These are phyloP conservation scores for Paedocypris micromegethes DNA, from an alignment of 2,797 vertebrate genomes.

Conservation along the genomic window DNA sequence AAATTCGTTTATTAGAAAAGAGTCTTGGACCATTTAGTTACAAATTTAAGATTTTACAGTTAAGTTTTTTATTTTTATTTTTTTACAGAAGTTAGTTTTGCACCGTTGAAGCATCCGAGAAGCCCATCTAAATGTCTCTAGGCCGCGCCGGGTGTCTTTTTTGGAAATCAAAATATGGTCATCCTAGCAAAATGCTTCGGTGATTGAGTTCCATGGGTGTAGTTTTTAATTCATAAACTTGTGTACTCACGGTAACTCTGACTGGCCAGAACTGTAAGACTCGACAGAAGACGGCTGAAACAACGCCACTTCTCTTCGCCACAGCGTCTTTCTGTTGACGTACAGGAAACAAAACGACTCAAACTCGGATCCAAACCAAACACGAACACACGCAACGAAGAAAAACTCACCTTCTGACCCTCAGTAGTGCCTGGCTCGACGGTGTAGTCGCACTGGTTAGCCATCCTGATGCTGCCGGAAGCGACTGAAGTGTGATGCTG, in stretches of 20 bases:
- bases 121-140: no score
- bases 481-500: rapidly evolving
- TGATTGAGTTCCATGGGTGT: no score
- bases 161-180: no score
- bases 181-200: no score
- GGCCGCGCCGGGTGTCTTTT: no score
- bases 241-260: slow-evolving; percentile 59
- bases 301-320: slow-evolving; percentile 47
- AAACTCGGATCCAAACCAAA: not conserved
- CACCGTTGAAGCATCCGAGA: no score
- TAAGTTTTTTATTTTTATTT: no score
- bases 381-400: not conserved
- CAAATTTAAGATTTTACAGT: no score
- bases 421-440: slow-evolving; percentile 30
- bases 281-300: slow-evolving; percentile 54
- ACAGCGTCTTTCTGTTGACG: slow-evolving; percentile 50
- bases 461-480: slow-evolving; percentile 53
- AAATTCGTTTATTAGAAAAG: no score
- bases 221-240: not conserved
- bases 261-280: slow-evolving; percentile 66
- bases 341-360: not conserved
- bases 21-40: no score
- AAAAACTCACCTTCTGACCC: slow-evolving; percentile 50
- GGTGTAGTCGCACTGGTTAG: slow-evolving; percentile 28
- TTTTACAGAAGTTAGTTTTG: no score